These are phyloP conservation scores for Conops quadrifasciatus DNA, from an alignment of 2,888 invertebrate genomes.

Conservation along the genomic window DNA sequence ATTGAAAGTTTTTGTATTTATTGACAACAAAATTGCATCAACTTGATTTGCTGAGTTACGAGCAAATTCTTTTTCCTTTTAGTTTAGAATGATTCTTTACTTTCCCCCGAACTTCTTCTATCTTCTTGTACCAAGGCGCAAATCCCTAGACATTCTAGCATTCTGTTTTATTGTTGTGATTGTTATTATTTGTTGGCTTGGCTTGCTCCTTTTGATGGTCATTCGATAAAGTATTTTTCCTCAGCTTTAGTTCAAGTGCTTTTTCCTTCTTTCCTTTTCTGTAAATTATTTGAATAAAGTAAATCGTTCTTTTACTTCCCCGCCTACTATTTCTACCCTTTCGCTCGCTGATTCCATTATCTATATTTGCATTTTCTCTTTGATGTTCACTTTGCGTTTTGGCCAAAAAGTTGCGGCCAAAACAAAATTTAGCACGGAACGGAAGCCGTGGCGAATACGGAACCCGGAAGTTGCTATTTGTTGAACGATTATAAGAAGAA, in stretches of 20 bases:
- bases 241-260: slow-evolving; percentile 1
- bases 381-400: slow-evolving; percentile 49
- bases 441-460: background rate
- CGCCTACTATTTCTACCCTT: background rate
- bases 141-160: slow-evolving; percentile 5
- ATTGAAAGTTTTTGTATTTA: slow-evolving; percentile 56
- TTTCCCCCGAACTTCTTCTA: slow-evolving; percentile 8
- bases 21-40: slow-evolving; percentile 52
- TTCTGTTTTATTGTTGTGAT: slow-evolving; percentile 12
- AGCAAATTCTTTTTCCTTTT: slow-evolving; percentile 10
- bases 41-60: slow-evolving; percentile 9
- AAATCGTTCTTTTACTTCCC: background rate
- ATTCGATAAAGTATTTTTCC: background rate
- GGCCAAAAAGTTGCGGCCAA: slow-evolving; percentile 15
- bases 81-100: slow-evolving; percentile 8
- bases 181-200: slow-evolving; percentile 38
- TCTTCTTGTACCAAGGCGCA: slow-evolving; percentile 12
- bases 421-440: background rate
- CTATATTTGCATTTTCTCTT: slow-evolving; percentile 48
- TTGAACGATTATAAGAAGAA: slow-evolving; percentile 8
- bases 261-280: no score
- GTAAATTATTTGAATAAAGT: background rate
- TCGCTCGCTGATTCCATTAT: background rate
- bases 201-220: slow-evolving; percentile 26
- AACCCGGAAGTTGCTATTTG: slow-evolving; percentile 21